phyloP scores from a whole-genome alignment of 1,140 invertebrate genomes.

The Protaetia brevitarsis region DNA sequence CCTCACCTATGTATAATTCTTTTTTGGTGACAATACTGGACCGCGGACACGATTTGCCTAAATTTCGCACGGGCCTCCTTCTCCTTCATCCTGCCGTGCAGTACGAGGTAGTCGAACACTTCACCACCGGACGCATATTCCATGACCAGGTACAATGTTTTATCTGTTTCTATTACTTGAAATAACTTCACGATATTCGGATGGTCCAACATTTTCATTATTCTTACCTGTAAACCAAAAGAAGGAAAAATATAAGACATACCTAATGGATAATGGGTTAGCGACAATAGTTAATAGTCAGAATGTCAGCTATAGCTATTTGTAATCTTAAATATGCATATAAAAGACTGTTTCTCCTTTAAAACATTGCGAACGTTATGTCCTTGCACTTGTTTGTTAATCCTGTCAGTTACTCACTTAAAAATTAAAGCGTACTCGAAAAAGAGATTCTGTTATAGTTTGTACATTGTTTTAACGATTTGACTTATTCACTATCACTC shows the following conservation, averaged over 20 bases:
- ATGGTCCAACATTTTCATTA: slow-evolving; percentile 99
- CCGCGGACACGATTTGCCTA: slow-evolving; percentile 98
- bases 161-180: slow-evolving; percentile 99
- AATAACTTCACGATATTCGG: slow-evolving; percentile 99
- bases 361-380: too few species aligned
- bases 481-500: too few species aligned
- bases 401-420: too few species aligned
- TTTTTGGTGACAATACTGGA: slow-evolving; percentile 99
- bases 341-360: too few species aligned
- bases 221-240: slow-evolving; percentile 95
- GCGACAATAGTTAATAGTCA: too few species aligned
- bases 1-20: slow-evolving; percentile 93
- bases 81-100: slow-evolving; percentile 99
- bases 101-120: slow-evolving; percentile 99
- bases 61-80: slow-evolving; percentile 99
- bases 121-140: slow-evolving; percentile 99
- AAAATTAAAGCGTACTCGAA: too few species aligned
- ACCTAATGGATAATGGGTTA: background rate
- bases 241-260: too few species aligned
- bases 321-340: background rate
- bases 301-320: background rate
- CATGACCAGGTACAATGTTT: slow-evolving; percentile 99
- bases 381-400: too few species aligned
- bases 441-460: too few species aligned
- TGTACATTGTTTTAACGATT: too few species aligned